Conservation (phyloP, 2,113 vertebrate genomes). For the Falcunculus frontatus region DNA sequence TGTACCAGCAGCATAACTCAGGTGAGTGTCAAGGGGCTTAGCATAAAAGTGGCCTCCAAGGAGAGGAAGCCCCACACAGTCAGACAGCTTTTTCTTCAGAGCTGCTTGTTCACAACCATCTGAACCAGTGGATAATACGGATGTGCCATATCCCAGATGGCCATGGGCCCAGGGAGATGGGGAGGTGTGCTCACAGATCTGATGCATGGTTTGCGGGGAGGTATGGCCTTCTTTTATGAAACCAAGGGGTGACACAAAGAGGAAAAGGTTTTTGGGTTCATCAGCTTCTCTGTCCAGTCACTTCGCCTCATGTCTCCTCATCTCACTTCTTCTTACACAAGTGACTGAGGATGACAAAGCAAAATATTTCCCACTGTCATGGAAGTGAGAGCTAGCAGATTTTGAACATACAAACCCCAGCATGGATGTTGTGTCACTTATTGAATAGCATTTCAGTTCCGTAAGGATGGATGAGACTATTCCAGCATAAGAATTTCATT, state of each 20-base stretch:
- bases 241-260: background rate
- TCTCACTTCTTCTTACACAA: background rate
- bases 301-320: background rate
- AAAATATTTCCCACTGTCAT: background rate
- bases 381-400: background rate
- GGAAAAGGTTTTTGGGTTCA: accelerated
- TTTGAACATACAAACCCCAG: background rate
- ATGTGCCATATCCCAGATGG: background rate
- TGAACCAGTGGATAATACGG: background rate
- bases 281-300: background rate
- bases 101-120: background rate
- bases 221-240: background rate
- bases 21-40: background rate
- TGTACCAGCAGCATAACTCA: background rate
- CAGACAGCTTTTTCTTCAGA: background rate
- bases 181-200: background rate
- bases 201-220: background rate
- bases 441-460: background rate
- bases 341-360: background rate
- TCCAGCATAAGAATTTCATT: background rate
- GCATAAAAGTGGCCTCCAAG: background rate
- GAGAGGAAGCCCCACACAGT: background rate
- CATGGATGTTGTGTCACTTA: background rate
- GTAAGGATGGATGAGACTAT: background rate
- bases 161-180: background rate